Evolutionary conservation across 2,797 vertebrate species (phyloP).

Genomic region (Mus minutoides): DNA sequence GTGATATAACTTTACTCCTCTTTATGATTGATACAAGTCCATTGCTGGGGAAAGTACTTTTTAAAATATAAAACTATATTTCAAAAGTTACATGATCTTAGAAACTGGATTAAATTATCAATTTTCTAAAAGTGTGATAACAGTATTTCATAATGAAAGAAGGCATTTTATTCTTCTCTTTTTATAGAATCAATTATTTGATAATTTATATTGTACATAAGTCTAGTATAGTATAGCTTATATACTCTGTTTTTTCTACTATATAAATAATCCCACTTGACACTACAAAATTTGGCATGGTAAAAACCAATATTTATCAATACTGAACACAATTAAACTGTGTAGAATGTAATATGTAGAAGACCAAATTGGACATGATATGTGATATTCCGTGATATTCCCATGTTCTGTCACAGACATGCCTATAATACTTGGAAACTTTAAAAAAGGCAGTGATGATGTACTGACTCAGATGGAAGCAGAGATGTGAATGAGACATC

Average conservation of each 20-base stretch:
- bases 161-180: neutral
- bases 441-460: neutral
- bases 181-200: neutral
- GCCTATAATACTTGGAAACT: neutral
- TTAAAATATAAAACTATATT: neutral
- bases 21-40: neutral
- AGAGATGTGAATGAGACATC: neutral
- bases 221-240: neutral
- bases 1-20: neutral
- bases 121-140: neutral
- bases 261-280: neutral
- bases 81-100: neutral
- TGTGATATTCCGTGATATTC: too few relatives aligned
- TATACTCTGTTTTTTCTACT: neutral
- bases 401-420: neutral
- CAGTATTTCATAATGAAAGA: neutral
- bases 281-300: too few relatives aligned
- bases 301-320: too few relatives aligned
- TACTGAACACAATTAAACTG: too few relatives aligned
- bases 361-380: too few relatives aligned
- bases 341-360: too few relatives aligned
- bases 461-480: rapidly evolving
- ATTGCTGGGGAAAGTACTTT: neutral
- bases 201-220: neutral
- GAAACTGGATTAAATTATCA: neutral